phyloP scores from a whole-genome alignment of 2,113 vertebrate species.

The Pseudois nayaur region DNA sequence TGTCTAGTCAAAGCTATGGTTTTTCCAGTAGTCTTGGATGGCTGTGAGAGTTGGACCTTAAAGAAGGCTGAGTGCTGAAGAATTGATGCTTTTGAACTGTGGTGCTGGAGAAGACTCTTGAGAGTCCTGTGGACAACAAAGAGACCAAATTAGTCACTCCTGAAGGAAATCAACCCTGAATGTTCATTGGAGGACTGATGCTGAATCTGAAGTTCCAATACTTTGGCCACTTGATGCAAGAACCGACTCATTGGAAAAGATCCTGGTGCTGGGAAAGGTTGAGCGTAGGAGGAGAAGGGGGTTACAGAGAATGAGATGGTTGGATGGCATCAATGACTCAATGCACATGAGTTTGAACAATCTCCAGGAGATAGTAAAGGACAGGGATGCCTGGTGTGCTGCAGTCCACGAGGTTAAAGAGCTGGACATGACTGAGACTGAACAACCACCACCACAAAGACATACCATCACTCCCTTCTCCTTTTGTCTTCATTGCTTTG shows the following conservation, averaged over 20 bases:
- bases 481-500: not conserved
- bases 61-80: not conserved
- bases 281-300: not conserved
- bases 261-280: not conserved
- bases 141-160: not conserved
- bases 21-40: not conserved
- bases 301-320: not conserved
- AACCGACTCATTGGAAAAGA: not conserved
- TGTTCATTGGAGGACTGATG: not conserved
- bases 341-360: not conserved
- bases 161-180: not conserved
- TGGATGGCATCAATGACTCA: not conserved
- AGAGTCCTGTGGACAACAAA: not conserved
- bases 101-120: not conserved
- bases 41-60: not conserved
- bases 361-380: not conserved
- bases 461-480: not conserved
- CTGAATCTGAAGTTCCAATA: not conserved
- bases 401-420: not conserved
- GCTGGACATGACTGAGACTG: not conserved
- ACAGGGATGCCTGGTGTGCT: not conserved
- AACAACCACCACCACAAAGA: not conserved
- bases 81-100: not conserved
- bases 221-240: not conserved
- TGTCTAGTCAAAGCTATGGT: not conserved